Evolutionary conservation across 2,113 vertebrate species (phyloP), one percentile per base, ranked within the genome.

Genomic region (Salminus brasiliensis): DNA sequence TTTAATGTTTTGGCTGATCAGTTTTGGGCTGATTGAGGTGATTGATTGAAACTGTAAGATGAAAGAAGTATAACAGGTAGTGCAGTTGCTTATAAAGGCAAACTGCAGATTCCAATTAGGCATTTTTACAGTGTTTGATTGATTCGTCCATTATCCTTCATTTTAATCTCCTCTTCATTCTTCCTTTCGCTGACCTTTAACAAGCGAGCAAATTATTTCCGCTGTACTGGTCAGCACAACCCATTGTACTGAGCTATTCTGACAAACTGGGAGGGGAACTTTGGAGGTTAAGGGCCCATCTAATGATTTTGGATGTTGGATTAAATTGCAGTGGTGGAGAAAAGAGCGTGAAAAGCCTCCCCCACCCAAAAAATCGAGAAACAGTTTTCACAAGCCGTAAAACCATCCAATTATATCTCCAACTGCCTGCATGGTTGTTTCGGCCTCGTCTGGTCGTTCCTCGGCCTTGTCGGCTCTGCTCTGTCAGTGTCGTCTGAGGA

Each of bases 401-500:
- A 63, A 12, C 30, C 77, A 65, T 21, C 49, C 59, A 39, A 52
- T 72, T 72, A 72, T 65, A 79, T 21, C 34, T 27, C 34, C 30
- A 63, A 34, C 69, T 63, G 23, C 32, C 45, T 53, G 53, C 39
- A 25, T 21, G 29, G 52, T 59, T 29, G 41, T 60, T 45, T 12
- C 32, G 34, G 32, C 34, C 18, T 1, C 21, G 21, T 1, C 9
- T 78, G 67, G 76, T 49, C 76, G 29, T 21, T 49, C 15, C 53
- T 60, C 15, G 27, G 29, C 49, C 30, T 30, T 25, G 11, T 72
- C 29, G 65, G 68, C 57, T 65, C 32, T 65, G 59, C n/a, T n/a
- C n/a, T 72, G 52, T 65, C 53, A 72, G 57, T 72, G 77, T 79
- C 57, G 39, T 79, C 68, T 47, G 45, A 79, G 68, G 68, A 79